Evolutionary conservation across 2,797 vertebrate species (phyloP), one percentile per base, ranked within the genome.

Genomic region (Coregonus suidteri): DNA sequence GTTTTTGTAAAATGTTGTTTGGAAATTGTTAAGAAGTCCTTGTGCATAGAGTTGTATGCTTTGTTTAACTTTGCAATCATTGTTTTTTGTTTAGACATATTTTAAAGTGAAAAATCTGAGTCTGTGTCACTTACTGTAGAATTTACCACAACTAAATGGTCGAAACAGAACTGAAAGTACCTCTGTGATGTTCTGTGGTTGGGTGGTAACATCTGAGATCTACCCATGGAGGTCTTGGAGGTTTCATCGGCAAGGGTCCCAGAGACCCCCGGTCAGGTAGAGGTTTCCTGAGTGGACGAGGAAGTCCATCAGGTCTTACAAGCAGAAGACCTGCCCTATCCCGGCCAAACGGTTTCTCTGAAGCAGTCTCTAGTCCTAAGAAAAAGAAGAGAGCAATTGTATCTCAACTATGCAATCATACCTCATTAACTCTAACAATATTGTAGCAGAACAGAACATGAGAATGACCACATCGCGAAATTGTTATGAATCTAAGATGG

Each of bases 161-260:
- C 1, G 4, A 66, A 66, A 31, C 4, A 66, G 7, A 66, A 20
- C 3, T 20, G 14, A 67, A 41, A 52, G 20, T 37, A 70, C 5
- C 81, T 77, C 20, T 74, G 88, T 90, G 79, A 4, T 79, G 54
- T 25, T 64, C 30, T 53, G 41, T 14, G 25, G 6, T 72, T 1
- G 1, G 20, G 16, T 35, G 30, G 80, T 88, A 90, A 52, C 37
- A 6, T 68, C 71, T 77, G 41, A 94, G 88, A 75, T 94, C 87
- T 3, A 94, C 88, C 3, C n/a, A 15, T 13, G 90, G 91, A 34
- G 94, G 94, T 84, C 92, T 90, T 56, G 64, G 76, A 47, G 93
- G 93, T 79, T 94, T 94, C 18, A 64, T 52, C 3, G 92, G 92
- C 4, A 4, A 1, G 1, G 85, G 76, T 1, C 91, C 86, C 41